Percentiles rank a stretch among this genome's conserved stretches.
Conservation (phyloP, 37 sponge, comb jelly and placozoan genomes). For the Halichondria panicea region DNA sequence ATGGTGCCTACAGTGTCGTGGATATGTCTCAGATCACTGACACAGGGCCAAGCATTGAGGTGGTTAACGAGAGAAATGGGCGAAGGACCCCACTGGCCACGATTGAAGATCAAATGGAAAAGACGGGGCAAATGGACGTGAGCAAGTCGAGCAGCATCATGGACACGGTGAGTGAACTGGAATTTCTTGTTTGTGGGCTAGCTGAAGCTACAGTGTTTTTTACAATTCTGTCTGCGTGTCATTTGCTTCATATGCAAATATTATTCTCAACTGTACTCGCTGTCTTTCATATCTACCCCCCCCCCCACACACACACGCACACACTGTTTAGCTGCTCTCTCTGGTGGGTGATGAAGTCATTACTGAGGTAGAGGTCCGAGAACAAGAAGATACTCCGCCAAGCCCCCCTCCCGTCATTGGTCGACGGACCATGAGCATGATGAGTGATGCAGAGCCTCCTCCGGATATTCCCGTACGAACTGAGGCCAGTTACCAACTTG, state of each 20-base stretch:
- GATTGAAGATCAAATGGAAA: slow-evolving; percentile 12
- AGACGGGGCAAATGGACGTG: neutral
- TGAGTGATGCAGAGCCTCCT: neutral
- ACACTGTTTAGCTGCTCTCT: too few relatives aligned
- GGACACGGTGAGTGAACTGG: neutral
- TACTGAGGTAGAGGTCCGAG: too few relatives aligned
- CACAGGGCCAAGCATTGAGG: neutral
- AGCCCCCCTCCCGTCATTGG: too few relatives aligned
- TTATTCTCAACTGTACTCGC: too few relatives aligned
- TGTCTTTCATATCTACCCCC: too few relatives aligned
- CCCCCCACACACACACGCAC: neutral
- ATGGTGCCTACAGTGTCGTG: neutral
- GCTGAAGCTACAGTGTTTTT: too few relatives aligned
- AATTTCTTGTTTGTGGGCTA: too few relatives aligned
- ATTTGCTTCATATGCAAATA: too few relatives aligned
- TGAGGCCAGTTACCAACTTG: neutral
- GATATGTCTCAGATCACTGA: slow-evolving; percentile 11
- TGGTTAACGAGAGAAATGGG: neutral
- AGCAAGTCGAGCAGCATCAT: slow-evolving; percentile 11
- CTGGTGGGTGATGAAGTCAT: too few relatives aligned
- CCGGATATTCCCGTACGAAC: neutral
- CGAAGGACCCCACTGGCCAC: neutral
- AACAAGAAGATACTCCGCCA: too few relatives aligned
- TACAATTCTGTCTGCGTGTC: too few relatives aligned
- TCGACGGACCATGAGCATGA: too few relatives aligned